Evolutionary conservation across 2,888 invertebrate species (phyloP), one percentile per base, ranked within the genome.

Genomic region (Scelioninae gen. 1): DNA sequence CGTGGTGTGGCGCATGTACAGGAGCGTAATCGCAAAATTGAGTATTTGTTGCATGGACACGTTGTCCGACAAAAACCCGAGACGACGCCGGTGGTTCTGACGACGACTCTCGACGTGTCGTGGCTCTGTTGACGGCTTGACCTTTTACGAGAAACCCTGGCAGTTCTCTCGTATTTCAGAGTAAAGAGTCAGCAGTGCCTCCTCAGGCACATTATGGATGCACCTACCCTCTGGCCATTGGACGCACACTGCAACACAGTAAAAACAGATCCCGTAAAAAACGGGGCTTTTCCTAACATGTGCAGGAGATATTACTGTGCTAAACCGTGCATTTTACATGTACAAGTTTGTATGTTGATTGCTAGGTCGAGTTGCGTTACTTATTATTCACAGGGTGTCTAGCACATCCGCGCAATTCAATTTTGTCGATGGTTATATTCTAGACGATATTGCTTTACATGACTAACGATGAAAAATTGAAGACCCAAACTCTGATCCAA

Each of bases 211-310:
- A 87, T 91, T 89, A 88, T 91, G 90, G 90, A 91, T 90, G 87
- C 90, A 93, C 95, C 95, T 94, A 96, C 96, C 96, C 95, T 97
- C 96, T 88, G 97, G 96, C 97, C 97, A 97, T 93, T 97, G 97
- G 93, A 97, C 96, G 94, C 96, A 96, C 93, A 97, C 97, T 95
- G 96, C 92, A 95, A 96, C 95, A 95, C 92, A 92, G 91, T 58
- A 79, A 79, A 79, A 79, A 79, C 58, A 79, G n/a, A 53, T 47
- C 71, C 79, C 79, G 71, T 72, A 53, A 72, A 63, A 69, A 55
- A 68, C 66, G 62, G 68, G 66, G 66, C 51, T 66, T 72, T 55
- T 45, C 53, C 66, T 60, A 40, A n/a, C 72, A 38, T 38, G 71
- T 72, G 65, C 76, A 51, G 43, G 10, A 40, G 31, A 74, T 72